Percentiles rank a stretch among this genome's conserved stretches.
Conservation (phyloP, 1,140 invertebrate species). For the Bombus haemorrhoidalis region DNA sequence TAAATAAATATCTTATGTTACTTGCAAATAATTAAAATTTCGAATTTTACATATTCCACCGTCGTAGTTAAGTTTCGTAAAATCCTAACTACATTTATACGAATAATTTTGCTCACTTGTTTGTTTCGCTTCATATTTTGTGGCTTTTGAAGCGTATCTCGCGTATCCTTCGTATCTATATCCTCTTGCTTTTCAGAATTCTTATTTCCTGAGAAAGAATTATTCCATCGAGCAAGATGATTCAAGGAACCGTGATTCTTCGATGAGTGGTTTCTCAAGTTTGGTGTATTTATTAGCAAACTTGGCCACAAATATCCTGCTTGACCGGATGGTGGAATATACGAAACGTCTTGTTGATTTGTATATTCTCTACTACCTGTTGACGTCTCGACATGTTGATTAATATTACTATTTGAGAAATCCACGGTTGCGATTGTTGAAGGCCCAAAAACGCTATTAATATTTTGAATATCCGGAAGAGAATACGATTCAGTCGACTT, state of each 20-base stretch:
- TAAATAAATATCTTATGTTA: background rate
- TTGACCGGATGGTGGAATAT: conserved; percentile 5
- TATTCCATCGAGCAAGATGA: conserved; percentile 24
- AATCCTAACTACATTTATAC: background rate
- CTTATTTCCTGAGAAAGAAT: background rate
- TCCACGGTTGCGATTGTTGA: background rate
- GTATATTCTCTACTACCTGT: background rate
- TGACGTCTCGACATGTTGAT: background rate
- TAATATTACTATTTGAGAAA: background rate
- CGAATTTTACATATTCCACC: background rate
- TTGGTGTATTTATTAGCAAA: background rate
- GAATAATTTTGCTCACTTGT: conserved; percentile 58
- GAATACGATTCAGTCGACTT: conserved; percentile 5
- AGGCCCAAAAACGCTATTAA: background rate
- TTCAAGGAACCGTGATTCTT: background rate
- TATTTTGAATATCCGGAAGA: background rate
- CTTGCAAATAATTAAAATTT: background rate
- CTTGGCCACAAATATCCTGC: background rate
- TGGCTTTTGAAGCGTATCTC: background rate
- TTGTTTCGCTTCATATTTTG: conserved; percentile 66
- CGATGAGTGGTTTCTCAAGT: background rate
- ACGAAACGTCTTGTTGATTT: conserved; percentile 3
- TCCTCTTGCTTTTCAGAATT: background rate
- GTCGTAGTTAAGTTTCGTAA: background rate
- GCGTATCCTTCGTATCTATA: background rate